Base-by-base conservation (phyloP, 2,113 vertebrate species). In the Forbesichthys papilliferus region DNA sequence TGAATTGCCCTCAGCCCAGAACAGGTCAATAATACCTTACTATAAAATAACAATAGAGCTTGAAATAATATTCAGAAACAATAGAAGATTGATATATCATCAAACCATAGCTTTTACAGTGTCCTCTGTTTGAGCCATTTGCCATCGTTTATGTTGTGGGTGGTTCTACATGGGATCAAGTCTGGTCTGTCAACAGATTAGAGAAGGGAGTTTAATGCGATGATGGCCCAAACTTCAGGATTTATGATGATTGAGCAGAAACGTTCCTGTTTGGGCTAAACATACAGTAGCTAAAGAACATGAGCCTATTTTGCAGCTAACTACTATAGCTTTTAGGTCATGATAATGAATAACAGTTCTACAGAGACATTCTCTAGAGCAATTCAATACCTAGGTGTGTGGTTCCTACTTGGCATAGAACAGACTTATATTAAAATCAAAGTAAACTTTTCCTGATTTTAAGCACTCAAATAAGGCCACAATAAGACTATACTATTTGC, bases 141-240 rank as follows among this genome's bases (percentile, higher is more conserved):
- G 46, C 47, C 46, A 52, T 48, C 49, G 14, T 65, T 54, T 36
- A 61, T 49, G 36, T 59, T 74, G 68, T 48, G 74, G 77, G 68
- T 48, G 74, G 74, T 73, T 77, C 67, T 68, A 51, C 71, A 58
- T 54, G 51, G 58, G 48, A 54, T 46, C 3, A 46, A 48, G 48
- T 70, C 59, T 55, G 27, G 61, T 61, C 61, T 69, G 61, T 84
- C 61, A 74, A 60, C 51, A 74, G 60, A 82, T 67, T 61, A 73
- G 60, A 69, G 62, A 62, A 58, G 18, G n/a, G 64, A n/a, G 73
- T 71, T 51, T 58, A 2, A 2, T 81, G 60, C 78, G 79, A 66
- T 18, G 51, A 49, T 73, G 4, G 46, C 49, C 13, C 7, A 64
- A 66, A 56, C 73, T 55, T 13, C 48, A 64, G 27, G 61, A 55